phyloP scores from a whole-genome alignment of 2,888 invertebrate species.

The Eristalis arbustorum region DNA sequence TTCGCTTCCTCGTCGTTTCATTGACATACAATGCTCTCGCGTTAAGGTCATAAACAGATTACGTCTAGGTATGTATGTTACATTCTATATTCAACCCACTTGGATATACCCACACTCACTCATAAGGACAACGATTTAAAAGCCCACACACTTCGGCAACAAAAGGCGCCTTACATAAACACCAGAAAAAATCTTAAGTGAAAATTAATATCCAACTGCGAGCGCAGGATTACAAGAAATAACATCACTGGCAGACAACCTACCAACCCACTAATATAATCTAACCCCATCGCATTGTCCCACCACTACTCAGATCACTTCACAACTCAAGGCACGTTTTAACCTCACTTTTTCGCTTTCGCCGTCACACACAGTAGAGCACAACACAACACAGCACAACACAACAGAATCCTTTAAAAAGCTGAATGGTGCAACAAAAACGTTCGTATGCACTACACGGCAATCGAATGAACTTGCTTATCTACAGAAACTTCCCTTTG shows the following conservation, averaged over 20 bases:
- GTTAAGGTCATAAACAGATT: constrained; percentile 25
- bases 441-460: constrained; percentile 46
- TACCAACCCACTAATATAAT: constrained; percentile 1
- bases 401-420: constrained; percentile 46
- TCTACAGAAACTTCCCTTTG: constrained; percentile 19
- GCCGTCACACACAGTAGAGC: not conserved
- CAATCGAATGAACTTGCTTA: constrained; percentile 55
- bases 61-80: constrained; percentile 5
- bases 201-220: constrained; percentile 30
- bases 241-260: not conserved
- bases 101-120: not conserved
- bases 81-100: not conserved
- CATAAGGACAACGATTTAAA: constrained; percentile 17
- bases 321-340: constrained; percentile 22
- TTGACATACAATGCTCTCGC: constrained; percentile 25
- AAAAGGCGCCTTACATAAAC: constrained; percentile 40
- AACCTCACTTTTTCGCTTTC: constrained; percentile 35
- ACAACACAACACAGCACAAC: not conserved
- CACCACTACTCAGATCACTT: not conserved
- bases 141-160: constrained; percentile 7
- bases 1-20: constrained; percentile 4
- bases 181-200: constrained; percentile 17
- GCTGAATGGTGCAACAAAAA: constrained; percentile 58
- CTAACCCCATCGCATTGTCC: not conserved
- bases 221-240: constrained; percentile 26